Evolutionary conservation across 1,140 invertebrate species (phyloP).

Genomic region (Asbolus verrucosus): DNA sequence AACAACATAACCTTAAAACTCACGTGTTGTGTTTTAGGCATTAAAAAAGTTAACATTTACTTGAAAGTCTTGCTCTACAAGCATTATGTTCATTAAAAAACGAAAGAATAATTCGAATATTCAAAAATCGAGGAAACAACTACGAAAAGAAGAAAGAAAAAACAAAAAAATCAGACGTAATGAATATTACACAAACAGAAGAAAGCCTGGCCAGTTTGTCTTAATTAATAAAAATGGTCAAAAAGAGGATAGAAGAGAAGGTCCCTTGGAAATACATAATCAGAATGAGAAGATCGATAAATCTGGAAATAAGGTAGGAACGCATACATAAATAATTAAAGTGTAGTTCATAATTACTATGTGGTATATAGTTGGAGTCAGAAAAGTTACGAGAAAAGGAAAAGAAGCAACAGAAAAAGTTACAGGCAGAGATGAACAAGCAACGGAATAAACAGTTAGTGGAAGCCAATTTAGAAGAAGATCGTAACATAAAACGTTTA

Average conservation of each 20-base stretch:
- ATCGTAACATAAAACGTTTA: constrained; percentile 81
- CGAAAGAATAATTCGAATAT: constrained; percentile 55
- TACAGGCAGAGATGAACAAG: constrained; percentile 70
- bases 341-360: too few species aligned
- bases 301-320: too few species aligned
- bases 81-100: constrained; percentile 14
- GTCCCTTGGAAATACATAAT: too few species aligned
- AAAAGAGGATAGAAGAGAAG: too few species aligned
- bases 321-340: too few species aligned
- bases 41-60: too few species aligned
- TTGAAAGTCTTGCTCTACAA: too few species aligned
- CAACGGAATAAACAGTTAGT: constrained; percentile 73
- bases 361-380: too few species aligned
- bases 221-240: constrained; percentile 51
- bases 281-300: too few species aligned
- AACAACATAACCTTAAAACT: too few species aligned
- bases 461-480: constrained; percentile 82
- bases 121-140: constrained; percentile 68
- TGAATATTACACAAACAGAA: constrained; percentile 65
- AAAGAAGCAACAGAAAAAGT: constrained; percentile 65
- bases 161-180: constrained; percentile 69
- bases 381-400: constrained; percentile 64
- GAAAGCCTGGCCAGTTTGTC: constrained; percentile 54
- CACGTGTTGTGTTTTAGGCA: too few species aligned
- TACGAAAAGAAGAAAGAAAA: constrained; percentile 71